Percentiles rank a stretch among this genome's conserved stretches.
Conservation (phyloP, 2,113 vertebrate genomes). For the Proteles cristata region DNA sequence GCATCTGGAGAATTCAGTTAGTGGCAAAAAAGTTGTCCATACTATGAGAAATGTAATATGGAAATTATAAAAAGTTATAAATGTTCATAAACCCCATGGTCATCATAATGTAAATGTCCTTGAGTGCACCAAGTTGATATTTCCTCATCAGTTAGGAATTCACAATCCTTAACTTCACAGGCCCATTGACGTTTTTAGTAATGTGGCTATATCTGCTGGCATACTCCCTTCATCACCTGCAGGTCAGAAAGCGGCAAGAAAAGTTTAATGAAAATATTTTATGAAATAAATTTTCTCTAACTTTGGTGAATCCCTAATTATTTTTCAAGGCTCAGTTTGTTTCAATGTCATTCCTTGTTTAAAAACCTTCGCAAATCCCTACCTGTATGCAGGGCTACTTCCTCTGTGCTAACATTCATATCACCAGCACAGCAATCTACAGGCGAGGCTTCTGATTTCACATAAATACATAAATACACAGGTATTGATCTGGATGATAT, state of each 20-base stretch:
- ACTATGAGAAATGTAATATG: constrained; percentile 82
- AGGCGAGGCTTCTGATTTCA: background rate
- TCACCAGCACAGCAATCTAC: background rate
- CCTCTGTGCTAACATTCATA: background rate
- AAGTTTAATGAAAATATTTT: background rate
- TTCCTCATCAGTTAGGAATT: constrained; percentile 66
- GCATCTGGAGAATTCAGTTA: constrained; percentile 80
- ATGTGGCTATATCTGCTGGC: constrained; percentile 95
- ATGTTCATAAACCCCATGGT: constrained; percentile 81
- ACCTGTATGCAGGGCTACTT: background rate
- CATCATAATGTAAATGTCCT: constrained; percentile 80
- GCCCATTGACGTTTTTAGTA: constrained; percentile 95
- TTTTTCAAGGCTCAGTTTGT: background rate
- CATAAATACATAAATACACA: background rate
- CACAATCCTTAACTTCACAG: constrained; percentile 85
- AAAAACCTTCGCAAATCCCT: background rate
- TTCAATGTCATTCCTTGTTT: background rate
- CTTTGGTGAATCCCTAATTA: background rate
- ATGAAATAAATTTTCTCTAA: background rate
- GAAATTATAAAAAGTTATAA: constrained; percentile 88
- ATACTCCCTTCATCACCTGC: constrained; percentile 92
- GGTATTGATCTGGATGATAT: background rate
- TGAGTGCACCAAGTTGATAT: constrained; percentile 79
- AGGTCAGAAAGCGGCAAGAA: constrained; percentile 48
- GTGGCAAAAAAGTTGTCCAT: constrained; percentile 81